Evolutionary conservation across 2,797 vertebrate genomes (phyloP), one percentile per base, ranked within the genome.

Genomic region (Eupleurogrammus muticus): DNA sequence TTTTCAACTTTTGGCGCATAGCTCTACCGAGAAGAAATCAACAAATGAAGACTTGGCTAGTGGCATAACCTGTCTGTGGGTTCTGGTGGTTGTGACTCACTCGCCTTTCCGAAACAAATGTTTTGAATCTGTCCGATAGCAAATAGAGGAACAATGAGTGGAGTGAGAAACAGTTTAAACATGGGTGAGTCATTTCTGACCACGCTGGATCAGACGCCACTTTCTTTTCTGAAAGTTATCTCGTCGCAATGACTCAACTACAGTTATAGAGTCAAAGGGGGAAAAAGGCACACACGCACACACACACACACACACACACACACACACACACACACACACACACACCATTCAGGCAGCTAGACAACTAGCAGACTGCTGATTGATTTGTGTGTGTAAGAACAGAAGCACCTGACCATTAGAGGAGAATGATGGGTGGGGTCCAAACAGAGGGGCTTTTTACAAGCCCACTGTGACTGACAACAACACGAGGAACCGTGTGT

Each of bases 371-470:
- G 81, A 85, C 84, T 87, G 81, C 58, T 90, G 87, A 89, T 84
- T 86, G 86, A 88, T 89, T 86, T 79, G 80, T 77, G 74, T 51
- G 59, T 65, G 34, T 81, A 65, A 59, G 72, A 83, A 83, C 71
- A 84, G 83, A 78, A 87, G 77, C 83, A 89, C 87, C 88, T 91
- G 88, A 91, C 69, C 50, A 79, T 80, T 78, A 81, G 62, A 0
- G 9, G 70, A 70, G 76, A 86, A 80, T 72, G 53, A 83, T 67
- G 77, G 82, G 73, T 12, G 70, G 73, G 35, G 65, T 40, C 48
- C 8, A 16, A 74, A 71, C 69, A 81, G 75, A 76, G 79, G 68
- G 81, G 44, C 57, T 81, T 85, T 86, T 89, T 76, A 86, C 52
- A 57, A 75, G 64, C 55, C 62, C 51, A 48, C 61, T 70, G 62